Evolutionary conservation across 2,888 invertebrate species (phyloP).

Genomic region (Apamea monoglypha): DNA sequence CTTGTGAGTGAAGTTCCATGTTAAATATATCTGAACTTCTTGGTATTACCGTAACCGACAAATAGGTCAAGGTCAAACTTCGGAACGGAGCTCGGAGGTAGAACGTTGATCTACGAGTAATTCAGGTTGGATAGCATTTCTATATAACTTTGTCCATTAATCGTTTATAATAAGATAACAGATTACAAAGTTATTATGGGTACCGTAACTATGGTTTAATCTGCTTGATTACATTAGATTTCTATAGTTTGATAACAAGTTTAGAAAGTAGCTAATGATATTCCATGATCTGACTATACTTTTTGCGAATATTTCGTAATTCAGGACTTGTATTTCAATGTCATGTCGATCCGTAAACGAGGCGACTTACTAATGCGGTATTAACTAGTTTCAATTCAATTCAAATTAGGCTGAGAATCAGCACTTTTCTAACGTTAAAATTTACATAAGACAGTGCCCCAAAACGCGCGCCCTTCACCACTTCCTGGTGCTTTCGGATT

Average conservation of each 20-base stretch:
- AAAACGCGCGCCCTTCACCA: not conserved
- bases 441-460: not conserved
- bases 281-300: not conserved
- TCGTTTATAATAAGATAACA: conserved; percentile 45
- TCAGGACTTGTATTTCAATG: not conserved
- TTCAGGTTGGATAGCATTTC: conserved; percentile 57
- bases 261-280: not conserved
- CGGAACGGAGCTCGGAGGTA: conserved; percentile 33
- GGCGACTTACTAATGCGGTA: not conserved
- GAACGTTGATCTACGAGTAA: conserved; percentile 59
- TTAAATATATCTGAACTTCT: conserved; percentile 37
- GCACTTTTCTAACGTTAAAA: not conserved
- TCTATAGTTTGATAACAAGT: not conserved
- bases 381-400: not conserved
- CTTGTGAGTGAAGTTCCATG: not conserved
- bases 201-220: conserved; percentile 6
- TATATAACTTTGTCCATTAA: conserved; percentile 62
- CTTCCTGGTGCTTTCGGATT: not conserved
- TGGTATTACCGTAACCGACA: conserved; percentile 44
- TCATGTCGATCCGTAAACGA: not conserved
- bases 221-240: conserved; percentile 14
- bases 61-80: conserved; percentile 61
- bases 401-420: not conserved
- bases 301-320: not conserved
- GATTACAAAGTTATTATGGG: conserved; percentile 35